Conservation (phyloP, 2,113 vertebrate genomes). For the Leptobrachium ailaonicum region DNA sequence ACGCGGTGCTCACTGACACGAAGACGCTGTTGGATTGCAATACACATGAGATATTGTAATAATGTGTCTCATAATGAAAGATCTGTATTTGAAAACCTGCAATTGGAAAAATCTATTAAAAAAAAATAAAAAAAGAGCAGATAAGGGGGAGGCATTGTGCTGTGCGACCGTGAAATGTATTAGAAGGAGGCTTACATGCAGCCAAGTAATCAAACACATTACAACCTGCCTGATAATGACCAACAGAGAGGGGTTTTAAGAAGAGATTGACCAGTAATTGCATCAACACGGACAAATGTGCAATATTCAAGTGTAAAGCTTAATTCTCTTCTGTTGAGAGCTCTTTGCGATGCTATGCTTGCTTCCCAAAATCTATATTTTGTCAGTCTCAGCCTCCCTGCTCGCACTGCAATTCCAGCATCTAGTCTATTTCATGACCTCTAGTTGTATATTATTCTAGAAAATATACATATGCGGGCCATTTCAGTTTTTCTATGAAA, state of each 20-base stretch:
- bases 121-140: conserved; percentile 2
- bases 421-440: too few relatives aligned
- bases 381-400: too few relatives aligned
- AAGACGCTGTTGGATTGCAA: not conserved
- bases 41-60: conserved; percentile 6
- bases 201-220: conserved; percentile 3
- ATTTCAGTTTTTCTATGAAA: too few relatives aligned
- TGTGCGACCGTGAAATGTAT: not conserved
- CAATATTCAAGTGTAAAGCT: not conserved
- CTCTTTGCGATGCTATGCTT: not conserved
- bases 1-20: not conserved
- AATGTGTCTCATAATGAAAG: not conserved
- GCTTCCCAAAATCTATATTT: too few relatives aligned
- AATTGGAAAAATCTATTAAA: conserved; percentile 2
- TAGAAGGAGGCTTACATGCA: not conserved
- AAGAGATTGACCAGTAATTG: not conserved
- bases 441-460: too few relatives aligned
- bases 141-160: not conserved
- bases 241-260: not conserved
- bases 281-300: not conserved
- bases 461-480: too few relatives aligned
- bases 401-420: too few relatives aligned
- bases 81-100: not conserved
- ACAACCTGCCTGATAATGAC: not conserved
- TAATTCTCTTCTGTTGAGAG: not conserved